Conservation (phyloP, 2,797 vertebrate genomes). For the Argya squamiceps region DNA sequence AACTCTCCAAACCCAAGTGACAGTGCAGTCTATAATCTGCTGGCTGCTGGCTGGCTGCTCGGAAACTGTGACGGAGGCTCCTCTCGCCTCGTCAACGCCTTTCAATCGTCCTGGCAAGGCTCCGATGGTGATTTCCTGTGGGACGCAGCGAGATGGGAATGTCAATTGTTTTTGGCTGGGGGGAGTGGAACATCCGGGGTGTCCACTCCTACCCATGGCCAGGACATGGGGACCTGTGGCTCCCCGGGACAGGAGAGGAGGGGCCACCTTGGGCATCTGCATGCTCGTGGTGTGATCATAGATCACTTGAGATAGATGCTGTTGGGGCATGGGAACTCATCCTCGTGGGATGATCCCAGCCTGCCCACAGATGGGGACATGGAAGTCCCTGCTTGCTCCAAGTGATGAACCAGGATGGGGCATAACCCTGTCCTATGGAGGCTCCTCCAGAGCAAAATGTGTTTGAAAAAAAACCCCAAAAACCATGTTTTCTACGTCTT, state of each 20-base stretch:
- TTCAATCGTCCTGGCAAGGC: conserved; percentile 22
- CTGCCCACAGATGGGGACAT: fast-evolving
- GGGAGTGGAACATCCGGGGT: not conserved
- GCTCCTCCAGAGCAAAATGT: not conserved
- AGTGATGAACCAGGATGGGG: fast-evolving
- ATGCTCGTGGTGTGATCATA: fast-evolving
- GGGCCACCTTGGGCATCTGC: not conserved
- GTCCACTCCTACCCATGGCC: fast-evolving
- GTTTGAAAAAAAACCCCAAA: fast-evolving
- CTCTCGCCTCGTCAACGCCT: not conserved
- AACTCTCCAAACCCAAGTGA: not conserved
- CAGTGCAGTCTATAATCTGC: conserved; percentile 52
- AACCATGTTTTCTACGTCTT: not conserved
- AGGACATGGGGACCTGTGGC: not conserved
- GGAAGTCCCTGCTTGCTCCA: not conserved
- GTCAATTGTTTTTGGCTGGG: not conserved
- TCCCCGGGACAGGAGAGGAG: not conserved
- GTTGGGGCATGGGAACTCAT: fast-evolving
- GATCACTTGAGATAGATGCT: not conserved
- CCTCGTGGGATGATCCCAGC: fast-evolving
- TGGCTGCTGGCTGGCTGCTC: conserved; percentile 46
- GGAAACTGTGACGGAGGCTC: conserved; percentile 72
- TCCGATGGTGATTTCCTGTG: not conserved
- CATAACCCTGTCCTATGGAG: not conserved
- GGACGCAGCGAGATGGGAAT: not conserved